Evolutionary conservation across 2,888 invertebrate genomes (phyloP).

Genomic region (Ormyrus thymus): DNA sequence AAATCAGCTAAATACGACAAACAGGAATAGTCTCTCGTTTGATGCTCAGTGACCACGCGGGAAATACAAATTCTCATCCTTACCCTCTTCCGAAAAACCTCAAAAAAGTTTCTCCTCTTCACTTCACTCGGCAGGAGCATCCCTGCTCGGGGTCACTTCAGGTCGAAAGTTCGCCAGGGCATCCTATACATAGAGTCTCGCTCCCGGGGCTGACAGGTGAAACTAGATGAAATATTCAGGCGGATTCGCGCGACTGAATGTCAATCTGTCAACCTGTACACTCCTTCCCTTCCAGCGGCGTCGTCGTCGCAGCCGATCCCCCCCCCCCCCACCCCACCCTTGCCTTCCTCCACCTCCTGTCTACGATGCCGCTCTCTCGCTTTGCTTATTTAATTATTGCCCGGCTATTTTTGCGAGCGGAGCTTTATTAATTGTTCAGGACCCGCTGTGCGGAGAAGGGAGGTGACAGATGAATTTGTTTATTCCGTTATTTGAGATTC

Average conservation of each 20-base stretch:
- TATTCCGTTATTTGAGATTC: too few species aligned
- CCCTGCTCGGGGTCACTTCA: constrained; percentile 68
- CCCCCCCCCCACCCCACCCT: constrained; percentile 10
- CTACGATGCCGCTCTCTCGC: constrained; percentile 30
- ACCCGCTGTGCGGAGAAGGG: too few species aligned
- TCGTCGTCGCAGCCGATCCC: constrained; percentile 5
- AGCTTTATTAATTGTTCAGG: too few species aligned
- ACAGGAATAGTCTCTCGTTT: too few species aligned
- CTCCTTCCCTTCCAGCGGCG: constrained; percentile 37
- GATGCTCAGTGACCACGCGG: too few species aligned
- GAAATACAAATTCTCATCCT: too few species aligned
- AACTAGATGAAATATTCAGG: constrained; percentile 74
- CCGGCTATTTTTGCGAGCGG: too few species aligned
- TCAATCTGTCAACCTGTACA: constrained; percentile 72
- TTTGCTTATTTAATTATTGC: neutral
- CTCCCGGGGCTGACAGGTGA: constrained; percentile 70
- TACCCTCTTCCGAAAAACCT: neutral
- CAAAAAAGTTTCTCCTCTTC: neutral
- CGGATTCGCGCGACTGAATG: constrained; percentile 73
- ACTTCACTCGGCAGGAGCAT: neutral
- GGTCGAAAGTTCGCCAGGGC: constrained; percentile 75
- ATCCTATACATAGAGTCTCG: constrained; percentile 65
- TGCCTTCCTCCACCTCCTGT: constrained; percentile 23
- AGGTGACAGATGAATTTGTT: too few species aligned
- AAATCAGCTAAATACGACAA: too few species aligned